These are phyloP conservation scores for Urocyon cinereoargenteus DNA, from an alignment of 2,797 vertebrate genomes.

Conservation along the genomic window DNA sequence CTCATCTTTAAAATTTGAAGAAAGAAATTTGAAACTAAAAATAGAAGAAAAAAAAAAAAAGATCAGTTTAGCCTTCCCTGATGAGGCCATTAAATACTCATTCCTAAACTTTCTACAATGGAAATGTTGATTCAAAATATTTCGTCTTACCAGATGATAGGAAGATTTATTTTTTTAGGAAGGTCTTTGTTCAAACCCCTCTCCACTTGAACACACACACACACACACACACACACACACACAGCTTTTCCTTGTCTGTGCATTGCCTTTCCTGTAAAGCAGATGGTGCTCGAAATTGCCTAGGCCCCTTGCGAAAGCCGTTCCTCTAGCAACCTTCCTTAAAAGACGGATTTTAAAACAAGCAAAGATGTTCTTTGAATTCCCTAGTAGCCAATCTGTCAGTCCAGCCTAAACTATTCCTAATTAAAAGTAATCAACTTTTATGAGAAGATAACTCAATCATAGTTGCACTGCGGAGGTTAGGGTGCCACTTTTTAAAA, in stretches of 20 bases:
- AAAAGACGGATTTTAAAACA: constrained; percentile 77
- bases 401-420: constrained; percentile 49
- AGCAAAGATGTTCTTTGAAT: constrained; percentile 72
- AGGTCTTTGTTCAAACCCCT: background rate
- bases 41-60: background rate
- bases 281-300: constrained; percentile 78
- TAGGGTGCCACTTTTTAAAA: background rate
- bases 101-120: background rate
- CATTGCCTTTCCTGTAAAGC: constrained; percentile 68
- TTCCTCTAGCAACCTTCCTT: constrained; percentile 79
- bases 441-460: constrained; percentile 34
- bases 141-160: background rate
- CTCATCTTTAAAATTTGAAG: constrained; percentile 26
- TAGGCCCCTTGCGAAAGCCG: constrained; percentile 67
- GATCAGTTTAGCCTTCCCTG: background rate
- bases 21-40: constrained; percentile 39
- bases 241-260: constrained; percentile 43
- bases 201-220: background rate
- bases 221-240: background rate
- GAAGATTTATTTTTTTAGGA: background rate
- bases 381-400: constrained; percentile 69
- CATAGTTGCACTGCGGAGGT: background rate
- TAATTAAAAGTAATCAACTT: constrained; percentile 59
- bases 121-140: background rate
- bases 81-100: background rate